Base-by-base conservation (phyloP, 2,888 invertebrate genomes). In the Caenorhabditis drosophilae region DNA sequence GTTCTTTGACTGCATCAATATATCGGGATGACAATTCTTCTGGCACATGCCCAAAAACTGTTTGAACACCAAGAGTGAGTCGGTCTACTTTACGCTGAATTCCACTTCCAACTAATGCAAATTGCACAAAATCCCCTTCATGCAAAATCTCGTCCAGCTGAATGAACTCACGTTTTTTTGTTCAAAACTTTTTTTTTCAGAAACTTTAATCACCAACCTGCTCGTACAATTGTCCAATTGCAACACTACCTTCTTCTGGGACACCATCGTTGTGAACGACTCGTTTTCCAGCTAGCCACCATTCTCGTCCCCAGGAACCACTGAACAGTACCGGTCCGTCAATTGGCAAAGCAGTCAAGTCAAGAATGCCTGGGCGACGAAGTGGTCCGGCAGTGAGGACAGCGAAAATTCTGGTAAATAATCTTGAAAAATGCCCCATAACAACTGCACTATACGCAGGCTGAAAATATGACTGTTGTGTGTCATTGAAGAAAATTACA, bases 261-360 rank as follows among this genome's bases (percentile, higher is more conserved):
- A 82, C 77, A 18, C 76, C 80, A 50, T 77, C 76, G 27, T 78
- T 78, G 53, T 83, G 80, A 16, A 82, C 81, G 0, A 82, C 73
- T 47, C 82, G 54, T 20, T 69, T 67, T 6, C 77, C 79, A 9
- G 56, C 48, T 23, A 82, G 41, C 78, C 75, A 79, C 82, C 83
- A 82, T 56, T 83, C 83, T 11, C 82, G 64, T 23, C 83, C 83
- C 83, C 83, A 83, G 0, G 80, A 81, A 4, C 83, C 83, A 62
- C 81, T 78, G 67, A 82, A 83, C 38, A 78, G 48, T 4, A 83
- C 67, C 7, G 75, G 77, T 1, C 80, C 82, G 49, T 80, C 76
- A 40, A 77, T 76, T 1, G 82, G 82, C 4, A 83, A 67, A 7
- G 82, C 67, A 4, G 82, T 83, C 31, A 83, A 67, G 51, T 83